Base-by-base conservation (phyloP, 2,797 vertebrate genomes). In the Eulemur albifrons region DNA sequence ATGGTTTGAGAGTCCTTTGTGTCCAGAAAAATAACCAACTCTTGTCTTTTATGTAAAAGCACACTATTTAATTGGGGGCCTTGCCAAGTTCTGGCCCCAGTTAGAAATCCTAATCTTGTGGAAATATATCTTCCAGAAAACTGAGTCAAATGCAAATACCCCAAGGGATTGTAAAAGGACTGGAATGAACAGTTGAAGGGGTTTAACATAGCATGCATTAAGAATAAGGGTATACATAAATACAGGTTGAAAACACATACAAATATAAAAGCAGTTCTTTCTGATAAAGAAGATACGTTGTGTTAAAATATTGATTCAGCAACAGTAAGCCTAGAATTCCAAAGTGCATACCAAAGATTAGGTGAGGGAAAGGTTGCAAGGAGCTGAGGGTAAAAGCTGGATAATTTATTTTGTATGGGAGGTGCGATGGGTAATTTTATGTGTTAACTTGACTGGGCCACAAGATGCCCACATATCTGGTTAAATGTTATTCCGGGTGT, bases 21-120 rank as follows among this genome's bases (percentile, higher is more conserved):
- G 65, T 88, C 35, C 18, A 90, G 77, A 83, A 87, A 93, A 93
- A 92, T 82, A 94, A 79, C 38, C 0, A 2, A 73, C 38, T 63
- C 23, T 93, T 63, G 50, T 87, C 17, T 92, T 90, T 96, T 79
- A 65, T 52, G 45, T 72, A 67, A 95, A 87, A 85, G 38, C 23
- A 50, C 59, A 13, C 23, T 54, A 35, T 65, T 69, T 92, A 75
- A 79, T n/a, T 83, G 30, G 81, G 48, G 23, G 8, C 20, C 27
- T 15, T 84, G 35, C 80, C 81, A 90, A 67, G 57, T 73, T 84
- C 50, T 87, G 87, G 83, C 20, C 59, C 43, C 27, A 63, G 9
- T 84, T 61, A 85, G 52, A 90, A 88, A 40, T 20, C n/a, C 86
- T 67, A 77, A 80, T 20, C 25, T 43, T 52, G 4, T 72, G 48